phyloP scores from a whole-genome alignment of 2,797 vertebrate genomes.

The Graptemys geographica region DNA sequence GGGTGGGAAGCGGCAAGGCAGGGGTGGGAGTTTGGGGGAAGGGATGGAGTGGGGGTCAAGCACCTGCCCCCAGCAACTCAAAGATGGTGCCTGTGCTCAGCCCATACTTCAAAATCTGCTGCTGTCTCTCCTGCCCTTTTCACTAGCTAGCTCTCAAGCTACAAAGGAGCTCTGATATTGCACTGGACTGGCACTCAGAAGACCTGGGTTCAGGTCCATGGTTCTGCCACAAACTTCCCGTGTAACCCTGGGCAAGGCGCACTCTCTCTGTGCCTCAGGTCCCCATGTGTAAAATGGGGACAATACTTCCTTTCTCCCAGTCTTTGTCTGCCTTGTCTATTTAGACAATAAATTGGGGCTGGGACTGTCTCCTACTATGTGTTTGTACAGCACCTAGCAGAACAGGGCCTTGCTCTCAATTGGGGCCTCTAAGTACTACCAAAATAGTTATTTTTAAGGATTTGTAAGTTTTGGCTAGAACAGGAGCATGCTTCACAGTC shows the following conservation, averaged over 20 bases:
- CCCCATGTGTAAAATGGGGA: not conserved
- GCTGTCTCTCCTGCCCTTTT: not conserved
- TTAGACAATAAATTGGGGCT: not conserved
- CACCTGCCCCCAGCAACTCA: too few relatives aligned
- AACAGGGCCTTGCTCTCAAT: not conserved
- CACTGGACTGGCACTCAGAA: not conserved
- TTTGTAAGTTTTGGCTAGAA: not conserved
- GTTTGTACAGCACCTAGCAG: accelerated
- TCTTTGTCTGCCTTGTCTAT: not conserved
- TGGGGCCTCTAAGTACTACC: not conserved
- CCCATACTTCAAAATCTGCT: not conserved
- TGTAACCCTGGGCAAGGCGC: not conserved
- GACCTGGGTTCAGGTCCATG: not conserved
- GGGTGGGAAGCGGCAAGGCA: too few relatives aligned
- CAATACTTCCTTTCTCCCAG: not conserved
- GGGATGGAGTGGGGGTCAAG: too few relatives aligned
- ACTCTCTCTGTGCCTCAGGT: not conserved
- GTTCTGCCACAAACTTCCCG: not conserved
- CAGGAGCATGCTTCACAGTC: not conserved
- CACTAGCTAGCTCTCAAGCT: not conserved
- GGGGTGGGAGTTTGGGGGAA: too few relatives aligned
- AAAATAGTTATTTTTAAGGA: not conserved
- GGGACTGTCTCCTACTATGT: not conserved
- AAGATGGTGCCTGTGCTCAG: not conserved
- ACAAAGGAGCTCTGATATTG: not conserved